Base-by-base conservation (phyloP, 2,113 vertebrate species). In the Eupsittula cactorum region DNA sequence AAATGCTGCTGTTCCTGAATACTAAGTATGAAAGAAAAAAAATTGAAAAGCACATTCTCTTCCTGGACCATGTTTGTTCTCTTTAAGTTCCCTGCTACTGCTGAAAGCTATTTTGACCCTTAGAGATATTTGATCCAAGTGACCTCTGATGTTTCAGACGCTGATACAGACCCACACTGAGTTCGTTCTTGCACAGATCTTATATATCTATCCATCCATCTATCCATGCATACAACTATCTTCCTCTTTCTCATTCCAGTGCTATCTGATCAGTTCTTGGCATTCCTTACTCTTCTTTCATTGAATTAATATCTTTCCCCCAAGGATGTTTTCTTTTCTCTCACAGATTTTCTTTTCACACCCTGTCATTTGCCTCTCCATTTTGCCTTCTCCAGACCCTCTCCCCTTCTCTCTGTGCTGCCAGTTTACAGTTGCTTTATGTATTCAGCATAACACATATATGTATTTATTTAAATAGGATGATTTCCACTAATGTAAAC, bases 1-100 rank as follows among this genome's bases (percentile, higher is more conserved):
- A 90, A 96, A 73, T 39, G 73, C 65, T 87, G 69, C 83, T 89
- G 76, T 90, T 71, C 69, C 88, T 92, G 93, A 91, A 91, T 95
- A 67, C 79, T 80, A 94, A 96, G 27, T 44, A 79, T 71, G 50
- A 13, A 74, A 39, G 3, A 3, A 10, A 3, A 1, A 13, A 7
- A 27, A 29, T 5, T 16, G 18, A 44, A 71, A n/a, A 44, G 1
- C 33, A 31, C 28, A 49, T 82, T 84, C 20, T 24, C 42, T 82
- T 89, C 42, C 52, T 55, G 62, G 62, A 55, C 57, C 57, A 44
- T 91, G 60, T 88, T 91, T 87, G 47, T 60, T 75, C 77, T 68
- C 60, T 88, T 92, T 71, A 94, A 89, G 63, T 53, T 82, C 0
- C 0, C 70, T 73, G n/a, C 50, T 89, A 41, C 29, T 1, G 3